A percentile compares a stretch with the other conserved stretches of the same genome.
These are phyloP conservation scores for Chaenogobius annularis DNA, from an alignment of 2,113 vertebrate species.

Conservation along the genomic window DNA sequence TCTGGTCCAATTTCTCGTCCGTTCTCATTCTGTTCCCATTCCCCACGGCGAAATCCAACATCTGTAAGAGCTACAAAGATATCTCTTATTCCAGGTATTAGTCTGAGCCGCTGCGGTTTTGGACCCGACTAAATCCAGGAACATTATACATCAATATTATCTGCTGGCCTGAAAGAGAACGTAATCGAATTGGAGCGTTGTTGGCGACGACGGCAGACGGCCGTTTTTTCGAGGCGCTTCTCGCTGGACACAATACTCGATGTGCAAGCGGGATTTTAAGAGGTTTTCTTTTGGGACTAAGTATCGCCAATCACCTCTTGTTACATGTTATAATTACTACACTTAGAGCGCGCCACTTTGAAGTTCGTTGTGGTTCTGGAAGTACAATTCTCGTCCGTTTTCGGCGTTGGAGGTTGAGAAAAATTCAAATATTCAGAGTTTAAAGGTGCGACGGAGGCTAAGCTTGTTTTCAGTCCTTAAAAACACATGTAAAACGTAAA, in stretches of 20 bases:
- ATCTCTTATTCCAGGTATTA: conserved; percentile 57
- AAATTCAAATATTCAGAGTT: too few species aligned
- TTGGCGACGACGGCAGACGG: conserved; percentile 10
- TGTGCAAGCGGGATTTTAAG: background rate
- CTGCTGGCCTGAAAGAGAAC: conserved; percentile 19
- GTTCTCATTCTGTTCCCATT: background rate
- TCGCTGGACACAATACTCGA: conserved; percentile 2
- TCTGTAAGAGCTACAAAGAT: conserved; percentile 31
- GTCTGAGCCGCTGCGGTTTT: conserved; percentile 45
- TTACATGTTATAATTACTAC: too few species aligned
- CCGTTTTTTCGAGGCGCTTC: background rate
- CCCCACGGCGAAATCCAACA: background rate
- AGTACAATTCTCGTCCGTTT: too few species aligned
- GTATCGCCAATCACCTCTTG: background rate
- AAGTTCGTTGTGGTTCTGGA: too few species aligned
- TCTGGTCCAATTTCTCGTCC: conserved; percentile 13
- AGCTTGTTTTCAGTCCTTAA: too few species aligned
- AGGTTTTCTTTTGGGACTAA: background rate
- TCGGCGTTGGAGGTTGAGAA: too few species aligned
- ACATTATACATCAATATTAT: conserved; percentile 41
- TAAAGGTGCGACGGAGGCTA: too few species aligned
- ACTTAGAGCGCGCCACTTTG: too few species aligned
- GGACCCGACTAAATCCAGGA: conserved; percentile 37
- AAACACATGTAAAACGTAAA: too few species aligned
- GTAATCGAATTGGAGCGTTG: conserved; percentile 42